These are phyloP conservation scores for Agrilus cyanescens DNA, from an alignment of 2,888 invertebrate species.

Conservation along the genomic window DNA sequence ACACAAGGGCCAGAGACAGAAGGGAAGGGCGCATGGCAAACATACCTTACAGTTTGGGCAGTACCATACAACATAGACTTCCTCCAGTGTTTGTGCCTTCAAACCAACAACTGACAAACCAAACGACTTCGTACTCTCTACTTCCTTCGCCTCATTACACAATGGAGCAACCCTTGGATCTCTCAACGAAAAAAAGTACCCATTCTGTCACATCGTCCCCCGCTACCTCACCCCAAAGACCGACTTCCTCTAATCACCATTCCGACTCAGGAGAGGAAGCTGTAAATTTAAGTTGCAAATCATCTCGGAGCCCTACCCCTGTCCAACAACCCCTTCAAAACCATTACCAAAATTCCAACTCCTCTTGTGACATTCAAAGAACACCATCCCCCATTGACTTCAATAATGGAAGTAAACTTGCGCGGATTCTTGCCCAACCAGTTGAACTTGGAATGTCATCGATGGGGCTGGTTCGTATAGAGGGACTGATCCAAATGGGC, in stretches of 20 bases:
- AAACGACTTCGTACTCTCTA: conserved; percentile 14
- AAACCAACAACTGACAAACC: conserved; percentile 20
- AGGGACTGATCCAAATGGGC: conserved; percentile 47
- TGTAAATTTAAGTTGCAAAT: conserved; percentile 65
- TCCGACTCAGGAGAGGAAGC: conserved; percentile 58
- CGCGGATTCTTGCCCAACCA: conserved; percentile 39
- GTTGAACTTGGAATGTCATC: conserved; percentile 29
- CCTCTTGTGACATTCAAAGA: conserved; percentile 38
- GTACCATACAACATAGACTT: conserved; percentile 18
- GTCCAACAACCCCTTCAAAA: conserved; percentile 38
- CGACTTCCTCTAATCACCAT: conserved; percentile 47
- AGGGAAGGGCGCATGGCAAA: conserved; percentile 48
- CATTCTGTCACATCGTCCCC: conserved; percentile 46
- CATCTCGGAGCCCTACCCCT: conserved; percentile 51
- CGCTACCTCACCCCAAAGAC: conserved; percentile 49
- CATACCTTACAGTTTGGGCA: conserved; percentile 33
- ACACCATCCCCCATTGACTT: conserved; percentile 36
- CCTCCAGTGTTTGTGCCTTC: conserved; percentile 26
- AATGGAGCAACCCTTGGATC: conserved; percentile 76
- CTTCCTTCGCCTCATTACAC: conserved; percentile 20
- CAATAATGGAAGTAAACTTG: conserved; percentile 35
- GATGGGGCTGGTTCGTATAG: conserved; percentile 50
- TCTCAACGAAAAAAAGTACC: conserved; percentile 70
- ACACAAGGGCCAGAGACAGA: conserved; percentile 81
- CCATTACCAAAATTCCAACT: conserved; percentile 49